These are phyloP conservation scores for Parnassius mnemosyne DNA, from an alignment of 2,888 invertebrate genomes.

Conservation along the genomic window DNA sequence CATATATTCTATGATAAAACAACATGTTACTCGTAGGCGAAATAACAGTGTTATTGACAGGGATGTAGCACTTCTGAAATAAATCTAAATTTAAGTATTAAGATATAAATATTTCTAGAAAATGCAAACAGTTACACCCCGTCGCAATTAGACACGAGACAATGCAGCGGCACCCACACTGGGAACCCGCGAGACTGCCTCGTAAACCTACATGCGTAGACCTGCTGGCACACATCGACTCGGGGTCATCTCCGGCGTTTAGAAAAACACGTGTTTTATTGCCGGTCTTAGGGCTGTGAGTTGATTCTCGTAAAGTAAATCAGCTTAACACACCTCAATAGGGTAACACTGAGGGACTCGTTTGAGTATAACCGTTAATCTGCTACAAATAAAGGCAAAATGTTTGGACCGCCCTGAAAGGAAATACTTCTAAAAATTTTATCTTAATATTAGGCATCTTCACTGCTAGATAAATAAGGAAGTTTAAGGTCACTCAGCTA, in stretches of 20 bases:
- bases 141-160: conserved; percentile 39
- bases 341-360: conserved; percentile 6
- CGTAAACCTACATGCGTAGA: conserved; percentile 70
- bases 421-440: too few relatives aligned
- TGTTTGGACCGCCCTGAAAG: not conserved
- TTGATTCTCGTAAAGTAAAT: conserved; percentile 10
- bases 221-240: conserved; percentile 65
- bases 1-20: too few relatives aligned
- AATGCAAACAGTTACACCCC: conserved; percentile 50
- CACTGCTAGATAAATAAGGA: too few relatives aligned
- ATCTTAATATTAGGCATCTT: too few relatives aligned
- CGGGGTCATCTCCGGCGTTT: conserved; percentile 35
- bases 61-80: too few relatives aligned
- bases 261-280: conserved; percentile 33
- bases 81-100: too few relatives aligned
- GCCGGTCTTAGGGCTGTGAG: conserved; percentile 24
- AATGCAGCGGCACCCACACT: conserved; percentile 51
- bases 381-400: not conserved
- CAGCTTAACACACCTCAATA: conserved; percentile 11
- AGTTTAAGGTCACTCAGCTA: too few relatives aligned
- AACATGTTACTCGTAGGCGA: too few relatives aligned
- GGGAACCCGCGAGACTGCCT: conserved; percentile 52
- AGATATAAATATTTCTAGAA: conserved; percentile 43
- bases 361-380: conserved; percentile 2
- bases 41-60: too few relatives aligned